phyloP scores from a whole-genome alignment of 2,113 vertebrate species.

The Harpagus bidentatus region DNA sequence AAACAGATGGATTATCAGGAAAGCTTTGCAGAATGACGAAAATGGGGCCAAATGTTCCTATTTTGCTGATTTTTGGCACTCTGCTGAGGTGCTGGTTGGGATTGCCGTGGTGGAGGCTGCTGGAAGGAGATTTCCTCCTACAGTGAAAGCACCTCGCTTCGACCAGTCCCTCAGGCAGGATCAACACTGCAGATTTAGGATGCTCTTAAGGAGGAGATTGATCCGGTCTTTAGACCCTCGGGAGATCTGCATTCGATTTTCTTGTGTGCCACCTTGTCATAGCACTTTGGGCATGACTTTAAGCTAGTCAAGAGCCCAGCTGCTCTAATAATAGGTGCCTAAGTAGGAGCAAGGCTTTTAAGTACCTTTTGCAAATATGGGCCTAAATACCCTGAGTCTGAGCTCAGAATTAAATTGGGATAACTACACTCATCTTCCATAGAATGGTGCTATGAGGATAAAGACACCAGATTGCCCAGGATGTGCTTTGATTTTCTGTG shows the following conservation, averaged over 20 bases:
- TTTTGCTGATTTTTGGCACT: background rate
- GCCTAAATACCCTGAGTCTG: background rate
- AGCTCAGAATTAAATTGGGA: background rate
- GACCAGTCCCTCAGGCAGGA: background rate
- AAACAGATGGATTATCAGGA: background rate
- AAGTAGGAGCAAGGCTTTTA: background rate
- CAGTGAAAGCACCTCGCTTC: background rate
- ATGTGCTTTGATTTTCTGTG: background rate
- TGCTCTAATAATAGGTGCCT: background rate
- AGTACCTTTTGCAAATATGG: background rate
- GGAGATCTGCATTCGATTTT: background rate
- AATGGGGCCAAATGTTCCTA: background rate
- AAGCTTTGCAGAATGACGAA: background rate
- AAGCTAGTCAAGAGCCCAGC: background rate
- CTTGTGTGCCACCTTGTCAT: background rate
- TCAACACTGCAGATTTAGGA: background rate
- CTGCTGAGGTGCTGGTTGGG: background rate
- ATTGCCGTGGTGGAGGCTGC: background rate
- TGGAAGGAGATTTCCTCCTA: background rate
- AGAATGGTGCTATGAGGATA: background rate
- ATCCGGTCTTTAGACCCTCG: background rate
- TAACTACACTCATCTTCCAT: background rate
- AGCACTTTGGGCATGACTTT: background rate
- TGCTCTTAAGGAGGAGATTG: background rate
- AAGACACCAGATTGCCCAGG: background rate